Conservation (phyloP, 1,140 invertebrate species). For the Drosophila lacteicornis region DNA sequence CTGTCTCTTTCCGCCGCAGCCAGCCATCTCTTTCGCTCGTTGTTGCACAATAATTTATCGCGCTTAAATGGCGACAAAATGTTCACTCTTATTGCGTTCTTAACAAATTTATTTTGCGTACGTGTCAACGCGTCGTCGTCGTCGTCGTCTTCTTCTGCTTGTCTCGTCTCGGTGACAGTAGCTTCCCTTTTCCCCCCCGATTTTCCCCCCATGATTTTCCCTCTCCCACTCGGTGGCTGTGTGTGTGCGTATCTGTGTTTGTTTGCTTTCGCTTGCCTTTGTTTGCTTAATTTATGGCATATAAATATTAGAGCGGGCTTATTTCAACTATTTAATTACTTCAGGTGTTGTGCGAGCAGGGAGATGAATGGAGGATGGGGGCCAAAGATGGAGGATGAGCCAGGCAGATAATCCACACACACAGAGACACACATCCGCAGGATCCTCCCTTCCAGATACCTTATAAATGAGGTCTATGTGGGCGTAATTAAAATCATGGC, state of each 20-base stretch:
- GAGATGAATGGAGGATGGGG: background rate
- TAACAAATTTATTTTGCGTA: conserved; percentile 82
- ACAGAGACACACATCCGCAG: too few relatives aligned
- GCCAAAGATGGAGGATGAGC: background rate
- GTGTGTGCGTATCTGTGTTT: conserved; percentile 26
- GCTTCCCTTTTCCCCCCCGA: background rate
- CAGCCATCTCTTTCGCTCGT: background rate
- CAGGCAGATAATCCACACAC: conserved; percentile 28
- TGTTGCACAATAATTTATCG: conserved; percentile 77
- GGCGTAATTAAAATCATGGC: conserved; percentile 18
- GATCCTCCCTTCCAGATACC: too few relatives aligned
- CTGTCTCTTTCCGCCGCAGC: background rate
- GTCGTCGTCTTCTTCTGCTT: conserved; percentile 16
- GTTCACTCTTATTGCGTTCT: conserved; percentile 80
- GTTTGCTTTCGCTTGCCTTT: conserved; percentile 45
- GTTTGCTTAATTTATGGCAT: conserved; percentile 80
- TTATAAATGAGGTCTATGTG: background rate
- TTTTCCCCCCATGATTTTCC: background rate
- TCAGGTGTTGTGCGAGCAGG: conserved; percentile 62
- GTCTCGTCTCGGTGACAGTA: conserved; percentile 27
- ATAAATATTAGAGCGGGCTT: conserved; percentile 79
- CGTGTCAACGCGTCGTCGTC: conserved; percentile 73
- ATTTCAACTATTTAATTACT: conserved; percentile 81
- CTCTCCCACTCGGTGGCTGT: background rate
- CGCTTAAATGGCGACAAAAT: conserved; percentile 81